A percentile compares a stretch with the other conserved stretches of the same genome.
Conservation (phyloP, 2,888 invertebrate species). For the Sabatieria punctata region DNA sequence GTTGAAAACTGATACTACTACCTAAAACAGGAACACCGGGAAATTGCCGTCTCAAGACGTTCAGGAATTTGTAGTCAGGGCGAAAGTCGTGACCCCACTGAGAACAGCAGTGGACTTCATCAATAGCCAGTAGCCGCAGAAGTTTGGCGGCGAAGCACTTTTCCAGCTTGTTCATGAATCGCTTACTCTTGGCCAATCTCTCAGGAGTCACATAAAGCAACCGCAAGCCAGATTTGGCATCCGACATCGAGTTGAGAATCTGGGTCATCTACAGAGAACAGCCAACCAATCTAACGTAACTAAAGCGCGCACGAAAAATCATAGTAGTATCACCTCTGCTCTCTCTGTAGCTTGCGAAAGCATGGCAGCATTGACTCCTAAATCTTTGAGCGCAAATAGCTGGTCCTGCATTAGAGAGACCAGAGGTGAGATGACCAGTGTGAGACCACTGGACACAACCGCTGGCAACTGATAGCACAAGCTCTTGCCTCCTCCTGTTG, state of each 20-base stretch:
- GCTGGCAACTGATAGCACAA: constrained; percentile 75
- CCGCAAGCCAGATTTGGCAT: neutral
- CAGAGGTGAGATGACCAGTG: constrained; percentile 66
- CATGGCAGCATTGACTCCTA: constrained; percentile 46
- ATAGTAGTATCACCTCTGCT: constrained; percentile 41
- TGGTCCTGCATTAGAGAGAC: constrained; percentile 82
- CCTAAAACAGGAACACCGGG: constrained; percentile 62
- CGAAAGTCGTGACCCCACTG: constrained; percentile 84
- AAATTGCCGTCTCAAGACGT: constrained; percentile 61
- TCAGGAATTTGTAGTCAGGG: constrained; percentile 64
- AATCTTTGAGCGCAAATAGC: constrained; percentile 48
- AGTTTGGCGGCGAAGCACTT: constrained; percentile 53
- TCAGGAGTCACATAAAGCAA: constrained; percentile 79
- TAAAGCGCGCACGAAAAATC: neutral
- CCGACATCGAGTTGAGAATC: constrained; percentile 28
- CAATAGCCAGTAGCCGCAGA: constrained; percentile 65
- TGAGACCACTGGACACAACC: constrained; percentile 46
- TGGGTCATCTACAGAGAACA: neutral
- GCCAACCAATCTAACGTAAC: neutral
- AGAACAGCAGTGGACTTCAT: constrained; percentile 81
- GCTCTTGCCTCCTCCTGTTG: constrained; percentile 58
- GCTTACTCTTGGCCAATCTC: constrained; percentile 61
- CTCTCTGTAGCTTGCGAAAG: constrained; percentile 49
- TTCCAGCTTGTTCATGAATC: constrained; percentile 66
- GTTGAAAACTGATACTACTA: neutral